phyloP scores from a whole-genome alignment of 2,888 invertebrate species.

The Leptarthrus brevirostris region DNA sequence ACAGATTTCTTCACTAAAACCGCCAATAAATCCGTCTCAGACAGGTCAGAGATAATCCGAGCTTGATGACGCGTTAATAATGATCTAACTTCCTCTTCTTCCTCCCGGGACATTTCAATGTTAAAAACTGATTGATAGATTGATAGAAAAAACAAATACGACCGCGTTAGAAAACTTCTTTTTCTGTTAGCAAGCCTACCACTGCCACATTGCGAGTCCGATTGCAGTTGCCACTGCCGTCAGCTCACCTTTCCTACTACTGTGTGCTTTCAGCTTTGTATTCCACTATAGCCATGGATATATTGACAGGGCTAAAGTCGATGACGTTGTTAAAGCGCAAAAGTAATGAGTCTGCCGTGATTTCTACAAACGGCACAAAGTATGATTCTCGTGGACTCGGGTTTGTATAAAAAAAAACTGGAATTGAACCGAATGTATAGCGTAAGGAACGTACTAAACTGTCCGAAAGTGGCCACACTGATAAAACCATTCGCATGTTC shows the following conservation, averaged over 20 bases:
- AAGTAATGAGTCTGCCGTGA: not conserved
- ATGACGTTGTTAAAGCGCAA: conserved; percentile 13
- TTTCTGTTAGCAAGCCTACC: conserved; percentile 3
- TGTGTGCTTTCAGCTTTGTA: not conserved
- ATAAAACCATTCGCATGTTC: too few species aligned
- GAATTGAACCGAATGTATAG: not conserved
- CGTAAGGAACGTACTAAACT: not conserved
- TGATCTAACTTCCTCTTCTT: conserved; percentile 70
- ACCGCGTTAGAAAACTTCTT: not conserved
- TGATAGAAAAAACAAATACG: not conserved
- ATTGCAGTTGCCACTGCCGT: not conserved
- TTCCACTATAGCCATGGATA: conserved; percentile 13
- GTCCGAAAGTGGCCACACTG: conserved; percentile 4
- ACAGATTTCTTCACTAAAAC: conserved; percentile 75
- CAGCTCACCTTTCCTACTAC: conserved; percentile 14
- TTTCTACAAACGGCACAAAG: not conserved
- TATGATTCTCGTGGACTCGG: too few species aligned
- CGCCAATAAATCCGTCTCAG: conserved; percentile 73
- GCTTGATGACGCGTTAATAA: conserved; percentile 73
- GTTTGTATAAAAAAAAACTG: not conserved
- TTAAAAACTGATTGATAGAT: not conserved
- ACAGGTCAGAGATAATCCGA: conserved; percentile 73
- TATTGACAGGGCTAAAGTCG: conserved; percentile 3
- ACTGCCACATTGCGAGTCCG: conserved; percentile 15
- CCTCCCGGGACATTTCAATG: conserved; percentile 62